Evolutionary conservation across 2,797 vertebrate species (phyloP).

Genomic region (Arnoldichthys spilopterus): DNA sequence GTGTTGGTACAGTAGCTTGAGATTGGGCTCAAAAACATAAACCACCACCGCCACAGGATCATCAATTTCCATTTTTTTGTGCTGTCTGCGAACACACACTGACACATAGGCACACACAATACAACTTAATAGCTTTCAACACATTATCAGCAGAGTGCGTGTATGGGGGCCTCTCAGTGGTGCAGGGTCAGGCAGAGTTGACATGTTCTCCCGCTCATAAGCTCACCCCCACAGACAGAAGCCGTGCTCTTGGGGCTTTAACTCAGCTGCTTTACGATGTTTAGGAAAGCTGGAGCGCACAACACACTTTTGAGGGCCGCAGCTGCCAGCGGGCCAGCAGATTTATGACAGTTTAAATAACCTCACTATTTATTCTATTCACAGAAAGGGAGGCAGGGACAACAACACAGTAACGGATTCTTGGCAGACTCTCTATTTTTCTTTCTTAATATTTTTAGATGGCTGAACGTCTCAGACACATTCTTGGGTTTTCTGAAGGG

Average conservation of each 20-base stretch:
- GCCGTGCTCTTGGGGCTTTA: slow-evolving; percentile 60
- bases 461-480: slow-evolving; percentile 49
- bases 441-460: slow-evolving; percentile 57
- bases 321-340: slow-evolving; percentile 53
- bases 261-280: slow-evolving; percentile 65
- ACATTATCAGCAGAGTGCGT: slow-evolving; percentile 21
- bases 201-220: slow-evolving; percentile 28
- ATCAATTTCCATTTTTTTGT: slow-evolving; percentile 25
- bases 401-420: slow-evolving; percentile 60
- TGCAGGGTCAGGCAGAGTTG: slow-evolving; percentile 37
- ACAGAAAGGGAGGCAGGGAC: slow-evolving; percentile 61
- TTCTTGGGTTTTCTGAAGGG: slow-evolving; percentile 51
- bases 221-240: slow-evolving; percentile 57
- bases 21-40: neutral
- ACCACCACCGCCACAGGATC: slow-evolving; percentile 1
- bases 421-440: slow-evolving; percentile 68
- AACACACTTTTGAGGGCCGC: slow-evolving; percentile 54
- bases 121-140: slow-evolving; percentile 27
- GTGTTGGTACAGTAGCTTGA: neutral
- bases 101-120: neutral
- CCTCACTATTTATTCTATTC: slow-evolving; percentile 65
- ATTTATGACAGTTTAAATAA: slow-evolving; percentile 72
- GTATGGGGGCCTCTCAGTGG: slow-evolving; percentile 24
- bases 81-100: slow-evolving; percentile 17
- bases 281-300: slow-evolving; percentile 60